These are phyloP conservation scores for Archilochus colubris DNA, from an alignment of 2,113 vertebrate species.

Conservation along the genomic window DNA sequence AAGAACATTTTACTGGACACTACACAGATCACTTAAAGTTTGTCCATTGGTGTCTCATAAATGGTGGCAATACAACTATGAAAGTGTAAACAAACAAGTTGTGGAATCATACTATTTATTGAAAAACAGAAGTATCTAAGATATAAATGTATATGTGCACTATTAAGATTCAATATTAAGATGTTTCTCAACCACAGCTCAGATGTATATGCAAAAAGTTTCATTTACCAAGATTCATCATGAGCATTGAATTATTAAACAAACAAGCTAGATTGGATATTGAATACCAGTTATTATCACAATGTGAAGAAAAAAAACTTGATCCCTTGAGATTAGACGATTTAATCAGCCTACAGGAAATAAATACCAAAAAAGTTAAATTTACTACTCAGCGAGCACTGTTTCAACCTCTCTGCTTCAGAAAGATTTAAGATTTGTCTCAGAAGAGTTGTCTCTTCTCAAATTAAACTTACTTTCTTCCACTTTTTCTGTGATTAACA, in stretches of 20 bases:
- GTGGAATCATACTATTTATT: background rate
- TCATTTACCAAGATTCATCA: background rate
- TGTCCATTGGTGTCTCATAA: background rate
- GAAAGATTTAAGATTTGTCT: slow-evolving; percentile 19
- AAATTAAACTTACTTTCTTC: slow-evolving; percentile 23
- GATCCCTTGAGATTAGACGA: background rate
- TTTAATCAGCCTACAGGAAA: slow-evolving; percentile 50
- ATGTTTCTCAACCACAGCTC: background rate
- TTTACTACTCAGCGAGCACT: slow-evolving; percentile 9
- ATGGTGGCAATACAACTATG: background rate
- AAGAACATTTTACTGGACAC: background rate
- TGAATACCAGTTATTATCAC: slow-evolving; percentile 20
- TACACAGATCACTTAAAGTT: background rate
- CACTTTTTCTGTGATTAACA: background rate
- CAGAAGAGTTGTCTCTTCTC: slow-evolving; percentile 1
- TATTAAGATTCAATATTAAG: background rate
- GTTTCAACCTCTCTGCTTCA: slow-evolving; percentile 13
- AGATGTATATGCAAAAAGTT: background rate
- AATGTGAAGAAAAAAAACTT: background rate
- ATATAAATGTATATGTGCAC: too few relatives aligned
- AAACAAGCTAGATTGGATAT: slow-evolving; percentile 29
- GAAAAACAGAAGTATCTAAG: background rate
- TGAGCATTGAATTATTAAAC: slow-evolving; percentile 23
- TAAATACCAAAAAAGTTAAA: slow-evolving; percentile 20
- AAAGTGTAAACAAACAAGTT: background rate